Base-by-base conservation (phyloP, 2,797 vertebrate genomes). In the Agapornis canus region DNA sequence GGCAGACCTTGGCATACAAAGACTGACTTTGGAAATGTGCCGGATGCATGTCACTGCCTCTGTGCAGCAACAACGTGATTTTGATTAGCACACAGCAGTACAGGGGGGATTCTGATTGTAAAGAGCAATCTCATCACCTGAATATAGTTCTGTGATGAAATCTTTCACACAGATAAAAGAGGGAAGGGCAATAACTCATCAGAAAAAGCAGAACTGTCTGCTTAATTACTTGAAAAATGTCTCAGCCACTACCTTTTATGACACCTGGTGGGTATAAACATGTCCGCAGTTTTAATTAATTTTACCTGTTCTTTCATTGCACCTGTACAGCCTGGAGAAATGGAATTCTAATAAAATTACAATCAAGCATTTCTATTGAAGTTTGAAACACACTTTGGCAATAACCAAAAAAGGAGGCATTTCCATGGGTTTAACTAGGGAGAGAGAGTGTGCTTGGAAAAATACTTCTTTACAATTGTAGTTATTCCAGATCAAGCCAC, bases 151-250 rank as follows among this genome's bases (percentile, higher is more conserved):
- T 32, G 49, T 92, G 96, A 97, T 97, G 95, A 95, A 97, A 94
- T 95, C 92, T 92, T 86, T 95, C 90, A 40, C 92, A 82, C 80
- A 87, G 96, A 97, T 97, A 97, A 96, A 96, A 97, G 96, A 97
- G 89, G 89, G 92, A 97, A 97, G 87, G 96, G 95, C 94, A 96
- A 92, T 95, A 97, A 96, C 96, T 98, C 97, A 96, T 97, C 94
- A 96, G 96, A 95, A 97, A 97, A 97, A 89, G 96, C 82, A 92
- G 96, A 95, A 95, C 96, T 97, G 97, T 86, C 97, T 97, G 96
- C 95, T 97, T 98, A 98, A 98, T 98, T 98, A 97, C 97, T 97
- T 98, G 97, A 98, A 97, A 98, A 98, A 98, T 97, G 96, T 97
- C 96, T 98, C 92, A 95, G 96, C 93, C 93, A 93, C 96, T 98